Base-by-base conservation (phyloP, 1,140 invertebrate genomes). In the Choristoneura fumiferana region DNA sequence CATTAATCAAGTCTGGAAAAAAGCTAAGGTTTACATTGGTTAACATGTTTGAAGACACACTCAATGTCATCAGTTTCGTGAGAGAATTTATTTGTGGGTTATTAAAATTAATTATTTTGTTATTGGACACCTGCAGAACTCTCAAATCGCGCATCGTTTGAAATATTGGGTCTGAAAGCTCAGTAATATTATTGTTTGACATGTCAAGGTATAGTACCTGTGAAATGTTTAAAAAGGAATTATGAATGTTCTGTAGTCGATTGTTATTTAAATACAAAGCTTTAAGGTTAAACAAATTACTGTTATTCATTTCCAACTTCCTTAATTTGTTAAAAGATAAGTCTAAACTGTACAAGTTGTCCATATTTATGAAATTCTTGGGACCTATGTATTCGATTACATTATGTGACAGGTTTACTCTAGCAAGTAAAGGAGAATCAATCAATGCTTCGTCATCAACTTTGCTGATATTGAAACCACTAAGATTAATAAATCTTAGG, bases 341-440 rank as follows among this genome's bases (percentile, higher is more conserved):
- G 61, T 87, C 82, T 59, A 87, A 71, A 45, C 73, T 80, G 43
- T 72, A 82, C 65, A 87, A 63, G 59, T 84, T 81, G 37, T 69
- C 62, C 12, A 78, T 43, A 17, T 60, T 62, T 18, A 66, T 60
- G 57, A 85, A 85, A 66, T 76, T 85, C 40, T 74, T 75, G 0
- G 65, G 18, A 9, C 63, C 57, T 17, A 87, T 73, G n/a, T 57
- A 43, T 34, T 69, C 57, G 33, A 87, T 82, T 13, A 55, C 13
- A 62, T 87, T 87, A 45, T 76, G 54, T 1, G 79, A 85, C 22
- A 85, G 58, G 62, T 85, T 84, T n/a, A 87, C 40, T 58, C 73
- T 69, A 13, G 72, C 66, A 37, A 85, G 37, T 12, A 78, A 60
- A 17, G 78, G 73, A 45, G 84, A 56, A 64, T 81, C 67, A 17